Base-by-base conservation (phyloP, 2,888 invertebrate species). In the Gastrophysa polygoni region DNA sequence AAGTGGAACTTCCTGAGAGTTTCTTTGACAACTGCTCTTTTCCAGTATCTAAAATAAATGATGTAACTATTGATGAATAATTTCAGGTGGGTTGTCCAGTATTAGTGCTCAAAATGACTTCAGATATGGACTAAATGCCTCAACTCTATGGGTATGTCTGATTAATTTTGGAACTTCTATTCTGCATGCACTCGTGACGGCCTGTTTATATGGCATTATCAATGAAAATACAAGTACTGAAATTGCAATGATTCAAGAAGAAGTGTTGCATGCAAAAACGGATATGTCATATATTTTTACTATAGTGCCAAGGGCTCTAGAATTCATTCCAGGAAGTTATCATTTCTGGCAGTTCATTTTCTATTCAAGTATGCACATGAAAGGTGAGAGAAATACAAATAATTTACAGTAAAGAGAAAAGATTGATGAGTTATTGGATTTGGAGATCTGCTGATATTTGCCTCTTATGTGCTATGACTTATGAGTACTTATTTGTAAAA, bases 1-100 rank as follows among this genome's bases (percentile, higher is more conserved):
- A n/a, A n/a, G n/a, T n/a, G n/a, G n/a, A n/a, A n/a, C n/a, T n/a
- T n/a, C n/a, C n/a, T n/a, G n/a, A n/a, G n/a, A n/a, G n/a, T n/a
- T n/a, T n/a, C n/a, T n/a, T n/a, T n/a, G n/a, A n/a, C n/a, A n/a
- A n/a, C n/a, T n/a, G n/a, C n/a, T n/a, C n/a, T n/a, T n/a, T n/a
- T n/a, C n/a, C n/a, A n/a, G n/a, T n/a, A n/a, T n/a, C n/a, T n/a
- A n/a, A n/a, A n/a, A n/a, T n/a, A n/a, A n/a, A n/a, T n/a, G n/a
- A n/a, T 24, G 4, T 55, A 16, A 47, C n/a, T 18, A n/a, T 11
- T 29, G 11, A 1, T 46, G 34, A 34, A 44, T 17, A 38, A 43
- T 62, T 61, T 18, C 29, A 66, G 66, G 66, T 44, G 66, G 63
- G 14, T 52, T 61, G 52, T 66, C 66, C 4, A 61, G 57, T 21